Base-by-base conservation (phyloP, 2,888 invertebrate species). In the Gymnocheta viridis region DNA sequence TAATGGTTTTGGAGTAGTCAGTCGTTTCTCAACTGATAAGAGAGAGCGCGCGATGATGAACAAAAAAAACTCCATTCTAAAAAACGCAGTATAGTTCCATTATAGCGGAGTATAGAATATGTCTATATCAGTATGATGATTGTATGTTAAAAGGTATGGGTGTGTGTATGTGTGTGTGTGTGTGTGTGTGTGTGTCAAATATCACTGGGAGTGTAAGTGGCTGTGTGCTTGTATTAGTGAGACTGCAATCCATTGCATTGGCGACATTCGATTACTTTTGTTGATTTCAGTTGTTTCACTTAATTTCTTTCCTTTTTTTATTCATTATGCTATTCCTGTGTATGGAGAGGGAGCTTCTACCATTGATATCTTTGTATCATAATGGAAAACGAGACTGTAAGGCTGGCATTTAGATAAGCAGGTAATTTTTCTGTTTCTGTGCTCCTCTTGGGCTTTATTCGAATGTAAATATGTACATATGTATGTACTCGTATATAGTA, bases 371-470 rank as follows among this genome's bases (percentile, higher is more conserved):
- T 89, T 87, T 88, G 89, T 90, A 92, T 92, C 92, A 91, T 92
- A 92, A 92, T 92, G 92, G 92, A 92, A 92, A 91, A 91, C 91
- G 92, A 92, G 92, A 91, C 92, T 91, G 90, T 90, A 90, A 92
- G 92, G 90, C 92, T 92, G 92, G 91, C 91, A 91, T 90, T 91
- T 89, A 91, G 91, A 91, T 91, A 91, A 91, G 89, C 87, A 82
- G 86, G 89, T 84, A 86, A 86, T 85, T 86, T 85, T 86, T 84
- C 35, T 51, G 44, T 77, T 76, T 60, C 64, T 72, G 47, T 77
- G 19, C 73, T 70, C n/a, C 58, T n/a, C 35, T 54, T 56, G 54
- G 41, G 41, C 17, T 54, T 27, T 19, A 38, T 62, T 60, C 10
- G 35, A 35, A 4, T n/a, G n/a, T n/a, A n/a, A n/a, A n/a, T n/a